Base-by-base conservation (phyloP, 37 sponge, comb jelly and placozoan genomes). In the Spongia lamella region DNA sequence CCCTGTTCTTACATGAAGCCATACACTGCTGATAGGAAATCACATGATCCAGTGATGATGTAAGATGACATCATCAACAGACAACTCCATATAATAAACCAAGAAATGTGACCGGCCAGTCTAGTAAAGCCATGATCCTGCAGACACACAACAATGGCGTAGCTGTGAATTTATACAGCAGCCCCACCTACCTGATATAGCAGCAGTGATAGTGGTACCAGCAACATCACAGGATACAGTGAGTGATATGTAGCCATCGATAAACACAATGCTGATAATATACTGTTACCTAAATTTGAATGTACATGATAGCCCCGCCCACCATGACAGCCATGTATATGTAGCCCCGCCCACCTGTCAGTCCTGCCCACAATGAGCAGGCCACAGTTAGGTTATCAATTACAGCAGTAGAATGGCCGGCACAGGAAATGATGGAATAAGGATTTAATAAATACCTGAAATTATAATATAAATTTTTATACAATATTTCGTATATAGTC, bases 401-500 rank as follows among this genome's bases (percentile, higher is more conserved):
- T 50, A 59, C 29, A 35, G 74, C 31, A n/a, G 88, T 77, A 40
- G 92, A 87, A 56, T 66, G 73, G 5, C 85, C 92, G 55, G 57
- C 80, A 77, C 92, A 90, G 21, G 81, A 50, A n/a, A 86, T 34
- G 20, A 94, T 83, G 56, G 92, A 65, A 62, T 72, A 90, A 9
- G 94, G 94, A 39, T 90, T 86, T 39, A 94, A 57, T n/a, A 86
- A 60, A 63, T 94, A 94, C 50, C 94, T 94, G 53, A n/a, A 53
- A 16, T 43, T 13, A 43, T 9, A 43, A 43, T 9, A 43, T 9
- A 43, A 5, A 43, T 43, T 43, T 5, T 13, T 43, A 43, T 43
- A 43, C 47, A 43, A 13, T 13, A 13, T 9, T 43, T 43, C 7
- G 9, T 9, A 43, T 43, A 43, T 9, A 43, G 47, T 13, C 47